Evolutionary conservation across 2,888 invertebrate species (phyloP).

Genomic region (Sericinus montela): DNA sequence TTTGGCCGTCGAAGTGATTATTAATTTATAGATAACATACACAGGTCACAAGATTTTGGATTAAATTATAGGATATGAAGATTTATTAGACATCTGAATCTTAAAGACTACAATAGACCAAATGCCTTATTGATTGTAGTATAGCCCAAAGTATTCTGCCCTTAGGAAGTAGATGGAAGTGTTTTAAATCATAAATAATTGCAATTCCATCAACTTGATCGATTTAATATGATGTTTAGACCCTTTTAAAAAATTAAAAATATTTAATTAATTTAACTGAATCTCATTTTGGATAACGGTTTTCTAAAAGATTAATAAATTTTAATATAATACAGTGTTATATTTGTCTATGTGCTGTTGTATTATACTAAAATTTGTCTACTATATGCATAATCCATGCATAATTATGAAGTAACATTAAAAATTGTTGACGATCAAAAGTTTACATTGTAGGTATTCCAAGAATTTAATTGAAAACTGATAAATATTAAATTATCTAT

Average conservation of each 20-base stretch:
- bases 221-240: background rate
- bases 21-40: too few relatives aligned
- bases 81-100: too few relatives aligned
- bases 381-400: slow-evolving; percentile 4
- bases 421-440: slow-evolving; percentile 1
- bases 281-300: background rate
- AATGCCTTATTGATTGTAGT: too few relatives aligned
- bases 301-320: background rate
- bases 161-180: background rate
- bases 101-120: too few relatives aligned
- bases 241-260: background rate
- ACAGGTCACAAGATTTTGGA: too few relatives aligned
- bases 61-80: too few relatives aligned
- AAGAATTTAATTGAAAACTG: background rate
- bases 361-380: too few relatives aligned
- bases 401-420: too few relatives aligned
- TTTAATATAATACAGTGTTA: too few relatives aligned
- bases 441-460: background rate
- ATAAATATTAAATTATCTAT: slow-evolving; percentile 8
- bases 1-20: too few relatives aligned
- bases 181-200: background rate
- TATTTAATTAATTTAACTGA: background rate
- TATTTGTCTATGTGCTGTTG: too few relatives aligned
- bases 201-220: background rate
- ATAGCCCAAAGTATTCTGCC: background rate